A percentile compares a stretch with the other conserved stretches of the same genome.
These are phyloP conservation scores for Forbesichthys papilliferus DNA, from an alignment of 2,113 vertebrate genomes.

Conservation along the genomic window DNA sequence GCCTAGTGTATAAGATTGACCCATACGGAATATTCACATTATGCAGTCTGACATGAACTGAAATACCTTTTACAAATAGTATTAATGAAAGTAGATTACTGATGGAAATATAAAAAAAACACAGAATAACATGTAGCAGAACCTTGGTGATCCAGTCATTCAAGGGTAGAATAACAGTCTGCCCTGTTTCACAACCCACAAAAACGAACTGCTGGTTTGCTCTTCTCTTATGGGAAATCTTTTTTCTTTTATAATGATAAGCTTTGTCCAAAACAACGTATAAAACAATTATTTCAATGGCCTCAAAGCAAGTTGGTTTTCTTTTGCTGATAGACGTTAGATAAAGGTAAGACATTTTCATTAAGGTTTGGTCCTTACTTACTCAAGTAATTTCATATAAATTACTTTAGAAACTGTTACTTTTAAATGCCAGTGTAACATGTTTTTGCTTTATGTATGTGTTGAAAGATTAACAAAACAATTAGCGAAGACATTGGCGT, in stretches of 20 bases:
- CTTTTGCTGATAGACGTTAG: too few relatives aligned
- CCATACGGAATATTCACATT: too few relatives aligned
- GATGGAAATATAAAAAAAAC: slow-evolving; percentile 19
- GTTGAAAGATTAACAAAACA: background rate
- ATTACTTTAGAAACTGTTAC: background rate
- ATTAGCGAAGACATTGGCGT: too few relatives aligned
- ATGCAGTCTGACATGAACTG: too few relatives aligned
- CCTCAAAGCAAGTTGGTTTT: background rate
- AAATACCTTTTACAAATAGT: too few relatives aligned
- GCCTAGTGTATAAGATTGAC: too few relatives aligned
- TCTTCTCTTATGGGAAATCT: too few relatives aligned
- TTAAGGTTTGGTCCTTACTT: too few relatives aligned
- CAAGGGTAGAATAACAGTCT: slow-evolving; percentile 60
- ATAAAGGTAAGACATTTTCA: too few relatives aligned
- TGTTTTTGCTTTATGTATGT: too few relatives aligned
- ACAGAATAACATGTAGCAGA: slow-evolving; percentile 30
- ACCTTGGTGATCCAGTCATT: slow-evolving; percentile 50
- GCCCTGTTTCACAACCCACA: background rate
- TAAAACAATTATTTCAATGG: slow-evolving; percentile 9
- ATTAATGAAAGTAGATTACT: background rate
- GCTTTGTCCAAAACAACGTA: background rate
- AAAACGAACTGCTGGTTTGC: slow-evolving; percentile 14
- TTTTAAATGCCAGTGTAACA: too few relatives aligned
- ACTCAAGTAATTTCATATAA: background rate
- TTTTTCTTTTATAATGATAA: background rate